phyloP scores from a whole-genome alignment of 2,113 vertebrate species.

The Triplophysa siluroides region DNA sequence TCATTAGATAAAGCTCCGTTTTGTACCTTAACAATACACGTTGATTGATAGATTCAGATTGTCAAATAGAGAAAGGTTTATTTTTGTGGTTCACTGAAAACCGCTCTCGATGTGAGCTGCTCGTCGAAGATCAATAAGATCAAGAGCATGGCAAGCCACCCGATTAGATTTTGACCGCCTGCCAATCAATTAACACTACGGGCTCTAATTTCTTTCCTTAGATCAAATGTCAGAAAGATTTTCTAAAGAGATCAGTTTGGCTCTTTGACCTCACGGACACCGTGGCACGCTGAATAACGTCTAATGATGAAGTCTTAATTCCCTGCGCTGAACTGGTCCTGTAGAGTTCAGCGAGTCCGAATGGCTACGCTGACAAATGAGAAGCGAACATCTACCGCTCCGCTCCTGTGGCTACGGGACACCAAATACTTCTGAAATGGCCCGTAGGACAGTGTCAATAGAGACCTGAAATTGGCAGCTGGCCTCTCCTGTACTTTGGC shows the following conservation, averaged over 20 bases:
- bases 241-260: slow-evolving; percentile 36
- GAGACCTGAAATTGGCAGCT: slow-evolving; percentile 69
- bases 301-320: slow-evolving; percentile 71
- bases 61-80: too few relatives aligned
- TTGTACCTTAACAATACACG: too few relatives aligned
- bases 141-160: slow-evolving; percentile 35
- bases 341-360: slow-evolving; percentile 66
- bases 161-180: slow-evolving; percentile 51
- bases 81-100: slow-evolving; percentile 23
- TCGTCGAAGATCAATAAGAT: slow-evolving; percentile 40
- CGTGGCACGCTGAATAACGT: slow-evolving; percentile 65
- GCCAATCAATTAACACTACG: slow-evolving; percentile 35
- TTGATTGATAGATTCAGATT: too few relatives aligned
- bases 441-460: slow-evolving; percentile 68
- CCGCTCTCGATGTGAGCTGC: slow-evolving; percentile 24
- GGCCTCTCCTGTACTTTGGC: slow-evolving; percentile 64
- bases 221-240: slow-evolving; percentile 48
- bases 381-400: slow-evolving; percentile 58
- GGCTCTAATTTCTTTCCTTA: slow-evolving; percentile 41
- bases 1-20: neutral
- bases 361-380: slow-evolving; percentile 60
- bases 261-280: slow-evolving; percentile 52
- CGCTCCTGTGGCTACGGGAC: slow-evolving; percentile 73
- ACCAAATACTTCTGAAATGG: slow-evolving; percentile 68
- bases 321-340: slow-evolving; percentile 59